These are phyloP conservation scores for Cydia splendana DNA, from an alignment of 1,140 invertebrate species.

Conservation along the genomic window DNA sequence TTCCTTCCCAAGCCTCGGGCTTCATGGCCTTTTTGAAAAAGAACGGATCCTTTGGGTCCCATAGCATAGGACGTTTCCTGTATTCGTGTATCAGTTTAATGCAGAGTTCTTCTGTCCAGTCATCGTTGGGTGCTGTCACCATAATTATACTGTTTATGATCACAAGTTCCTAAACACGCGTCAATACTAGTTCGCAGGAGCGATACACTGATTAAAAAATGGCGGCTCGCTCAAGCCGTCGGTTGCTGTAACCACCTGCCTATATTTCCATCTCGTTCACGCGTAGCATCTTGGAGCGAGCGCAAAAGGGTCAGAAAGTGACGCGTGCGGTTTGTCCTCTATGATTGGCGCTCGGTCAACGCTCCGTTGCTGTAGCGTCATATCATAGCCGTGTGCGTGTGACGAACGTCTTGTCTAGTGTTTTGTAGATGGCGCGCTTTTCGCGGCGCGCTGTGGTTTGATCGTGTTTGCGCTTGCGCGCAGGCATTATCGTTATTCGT, in stretches of 20 bases:
- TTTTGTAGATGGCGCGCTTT: conserved; percentile 3
- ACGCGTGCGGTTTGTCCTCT: conserved; percentile 31
- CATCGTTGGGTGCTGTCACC: conserved; percentile 35
- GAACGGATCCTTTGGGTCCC: conserved; percentile 41
- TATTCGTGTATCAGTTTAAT: conserved; percentile 43
- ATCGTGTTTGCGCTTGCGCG: not conserved
- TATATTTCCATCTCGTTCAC: not conserved
- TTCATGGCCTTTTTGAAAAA: conserved; percentile 41
- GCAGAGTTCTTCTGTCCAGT: conserved; percentile 41
- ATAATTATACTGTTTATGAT: conserved; percentile 35
- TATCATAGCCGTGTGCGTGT: not conserved
- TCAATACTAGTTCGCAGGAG: conserved; percentile 38
- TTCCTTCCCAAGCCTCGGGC: conserved; percentile 39
- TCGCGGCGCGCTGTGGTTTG: not conserved
- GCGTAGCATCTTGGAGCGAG: not conserved
- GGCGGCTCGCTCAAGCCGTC: conserved; percentile 32
- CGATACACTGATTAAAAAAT: conserved; percentile 45
- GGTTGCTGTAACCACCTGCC: conserved; percentile 22
- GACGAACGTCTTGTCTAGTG: conserved; percentile 1
- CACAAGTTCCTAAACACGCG: conserved; percentile 36
- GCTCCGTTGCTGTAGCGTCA: conserved; percentile 42
- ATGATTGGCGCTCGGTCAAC: conserved; percentile 37
- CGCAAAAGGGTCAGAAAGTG: not conserved
- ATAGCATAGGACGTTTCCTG: conserved; percentile 38
- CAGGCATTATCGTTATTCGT: not conserved